These are phyloP conservation scores for Tetraodon nigroviridis DNA, from an alignment of 2,113 vertebrate species.

Conservation along the genomic window DNA sequence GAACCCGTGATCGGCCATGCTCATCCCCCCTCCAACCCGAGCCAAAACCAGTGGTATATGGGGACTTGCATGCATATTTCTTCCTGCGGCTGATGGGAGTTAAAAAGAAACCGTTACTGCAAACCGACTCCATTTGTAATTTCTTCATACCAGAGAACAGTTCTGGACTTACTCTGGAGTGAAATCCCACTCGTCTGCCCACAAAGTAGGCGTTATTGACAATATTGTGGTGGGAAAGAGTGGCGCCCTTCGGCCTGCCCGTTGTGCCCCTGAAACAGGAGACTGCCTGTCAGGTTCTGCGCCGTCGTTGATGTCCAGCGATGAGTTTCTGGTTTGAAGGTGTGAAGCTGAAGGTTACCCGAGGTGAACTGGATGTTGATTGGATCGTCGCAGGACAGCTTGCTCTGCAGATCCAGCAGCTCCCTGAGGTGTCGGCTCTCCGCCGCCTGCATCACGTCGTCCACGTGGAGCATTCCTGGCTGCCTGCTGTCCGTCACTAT, in stretches of 20 bases:
- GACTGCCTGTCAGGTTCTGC: background rate
- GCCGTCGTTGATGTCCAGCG: too few relatives aligned
- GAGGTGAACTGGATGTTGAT: slow-evolving; percentile 96
- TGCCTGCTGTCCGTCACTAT: slow-evolving; percentile 79
- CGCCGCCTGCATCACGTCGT: slow-evolving; percentile 83
- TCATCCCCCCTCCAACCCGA: slow-evolving; percentile 80
- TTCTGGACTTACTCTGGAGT: slow-evolving; percentile 70
- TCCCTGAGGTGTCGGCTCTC: slow-evolving; percentile 70
- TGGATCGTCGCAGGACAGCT: slow-evolving; percentile 79
- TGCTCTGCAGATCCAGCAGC: slow-evolving; percentile 75
- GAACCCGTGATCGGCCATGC: slow-evolving; percentile 75
- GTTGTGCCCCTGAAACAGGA: slow-evolving; percentile 83
- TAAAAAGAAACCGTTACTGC: background rate
- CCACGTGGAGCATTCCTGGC: slow-evolving; percentile 80
- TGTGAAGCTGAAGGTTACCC: slow-evolving; percentile 59
- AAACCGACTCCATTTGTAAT: background rate
- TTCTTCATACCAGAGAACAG: too few relatives aligned
- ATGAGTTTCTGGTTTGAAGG: too few relatives aligned
- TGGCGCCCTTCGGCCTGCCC: slow-evolving; percentile 87
- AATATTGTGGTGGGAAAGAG: slow-evolving; percentile 88
- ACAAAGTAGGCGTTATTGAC: slow-evolving; percentile 84
- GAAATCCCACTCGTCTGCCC: slow-evolving; percentile 71
- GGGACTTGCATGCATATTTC: slow-evolving; percentile 74
- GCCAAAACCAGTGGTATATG: slow-evolving; percentile 86
- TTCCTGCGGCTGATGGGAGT: slow-evolving; percentile 55